Percentiles rank a stretch among this genome's conserved stretches.
phyloP scores from a whole-genome alignment of 2,797 vertebrate genomes.

The Pogonophryne albipinna region DNA sequence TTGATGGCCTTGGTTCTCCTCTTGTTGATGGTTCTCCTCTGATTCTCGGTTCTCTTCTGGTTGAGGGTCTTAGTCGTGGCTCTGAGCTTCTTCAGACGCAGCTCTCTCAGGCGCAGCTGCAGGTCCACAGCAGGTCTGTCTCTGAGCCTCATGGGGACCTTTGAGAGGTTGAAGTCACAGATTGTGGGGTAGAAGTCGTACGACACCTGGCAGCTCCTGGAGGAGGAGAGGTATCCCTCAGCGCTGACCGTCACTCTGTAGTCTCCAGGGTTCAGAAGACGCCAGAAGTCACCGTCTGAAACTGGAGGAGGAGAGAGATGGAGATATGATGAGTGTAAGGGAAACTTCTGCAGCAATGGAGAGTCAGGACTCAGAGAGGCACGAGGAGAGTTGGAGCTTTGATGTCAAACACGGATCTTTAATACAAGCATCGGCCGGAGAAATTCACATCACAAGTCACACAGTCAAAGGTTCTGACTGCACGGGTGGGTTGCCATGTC shows the following conservation, averaged over 20 bases:
- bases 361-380: too few species aligned
- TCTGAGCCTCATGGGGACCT: constrained; percentile 80
- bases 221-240: constrained; percentile 86
- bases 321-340: neutral
- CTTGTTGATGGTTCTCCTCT: too few species aligned
- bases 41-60: constrained; percentile 36
- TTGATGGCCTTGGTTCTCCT: too few species aligned
- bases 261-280: constrained; percentile 95
- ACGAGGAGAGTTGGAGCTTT: too few species aligned
- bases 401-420: too few species aligned
- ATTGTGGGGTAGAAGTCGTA: constrained; percentile 88
- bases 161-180: constrained; percentile 90
- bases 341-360: too few species aligned
- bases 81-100: constrained; percentile 82
- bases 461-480: too few species aligned
- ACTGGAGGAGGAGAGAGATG: constrained; percentile 82
- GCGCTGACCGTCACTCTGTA: constrained; percentile 90
- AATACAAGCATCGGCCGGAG: too few species aligned
- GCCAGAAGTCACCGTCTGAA: constrained; percentile 91
- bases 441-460: too few species aligned
- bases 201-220: constrained; percentile 85
- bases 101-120: constrained; percentile 81
- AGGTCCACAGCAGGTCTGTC: constrained; percentile 84
- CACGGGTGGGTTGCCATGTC: too few species aligned
- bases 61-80: constrained; percentile 76